Base-by-base conservation (phyloP, 2,113 vertebrate species). In the Bubalus kerabau region DNA sequence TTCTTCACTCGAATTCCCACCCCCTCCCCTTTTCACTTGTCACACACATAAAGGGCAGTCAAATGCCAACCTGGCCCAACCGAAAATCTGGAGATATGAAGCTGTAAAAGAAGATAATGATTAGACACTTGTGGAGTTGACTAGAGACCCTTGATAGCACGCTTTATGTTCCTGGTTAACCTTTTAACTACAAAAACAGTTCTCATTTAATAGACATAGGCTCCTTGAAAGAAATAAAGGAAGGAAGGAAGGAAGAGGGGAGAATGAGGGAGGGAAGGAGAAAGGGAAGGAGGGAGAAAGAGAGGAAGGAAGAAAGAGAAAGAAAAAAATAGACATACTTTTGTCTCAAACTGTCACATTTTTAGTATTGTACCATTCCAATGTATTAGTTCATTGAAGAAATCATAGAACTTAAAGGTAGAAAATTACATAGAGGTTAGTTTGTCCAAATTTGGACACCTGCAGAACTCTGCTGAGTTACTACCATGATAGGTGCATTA, bases 21-120 rank as follows among this genome's bases (percentile, higher is more conserved):
- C 15, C 46, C 26, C 52, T 62, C 11, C 11, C 11, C 21, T 92
- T 94, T 96, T 90, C 92, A 92, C 84, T 96, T 95, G 94, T 92
- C 90, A 94, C 76, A 85, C 57, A 71, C 17, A 88, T 62, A 98
- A 97, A 98, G 95, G 96, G 92, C 95, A 96, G 48, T 11, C 54
- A 97, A 97, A 97, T 97, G 92, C 87, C 97, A 97, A 19, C 50
- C 21, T 92, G 92, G 67, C 48, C 40, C 32, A 57, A 32, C 32
- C 67, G 95, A 96, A 95, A 43, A 50, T 59, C 43, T 81, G 28
- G 84, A 94, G 87, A 95, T 90, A 54, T 0, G 80, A 96, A 97
- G 90, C 54, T 96, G 52, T 74, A 56, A 97, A 95, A 96, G 81
- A 91, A 96, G 62, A 32, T 85, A 87, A 92, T 52, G 24, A 91